phyloP scores from a whole-genome alignment of 2,888 invertebrate genomes.

The Agriopis leucophaearia region DNA sequence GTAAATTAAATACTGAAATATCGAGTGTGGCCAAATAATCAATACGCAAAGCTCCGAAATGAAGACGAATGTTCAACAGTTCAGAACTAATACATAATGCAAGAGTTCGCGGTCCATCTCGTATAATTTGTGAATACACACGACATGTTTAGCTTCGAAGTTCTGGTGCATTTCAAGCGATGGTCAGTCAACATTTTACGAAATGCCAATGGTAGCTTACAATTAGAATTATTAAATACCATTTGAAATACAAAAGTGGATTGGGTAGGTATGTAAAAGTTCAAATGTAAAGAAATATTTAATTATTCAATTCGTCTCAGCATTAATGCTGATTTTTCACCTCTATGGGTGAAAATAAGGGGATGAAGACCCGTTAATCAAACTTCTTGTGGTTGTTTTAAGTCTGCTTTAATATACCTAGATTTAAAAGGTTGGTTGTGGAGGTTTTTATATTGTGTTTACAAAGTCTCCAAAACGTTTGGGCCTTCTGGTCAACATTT shows the following conservation, averaged over 20 bases:
- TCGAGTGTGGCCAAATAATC: background rate
- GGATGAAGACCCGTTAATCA: too few relatives aligned
- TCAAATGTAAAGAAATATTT: too few relatives aligned
- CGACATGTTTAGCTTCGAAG: background rate
- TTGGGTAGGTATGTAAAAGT: too few relatives aligned
- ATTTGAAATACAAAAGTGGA: background rate
- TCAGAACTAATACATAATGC: constrained; percentile 60
- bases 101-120: constrained; percentile 53
- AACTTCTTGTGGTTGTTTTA: too few relatives aligned
- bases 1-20: background rate
- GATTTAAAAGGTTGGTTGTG: too few relatives aligned
- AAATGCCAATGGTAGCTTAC: too few relatives aligned
- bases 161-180: background rate
- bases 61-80: constrained; percentile 43
- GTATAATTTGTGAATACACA: constrained; percentile 58
- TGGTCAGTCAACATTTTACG: too few relatives aligned
- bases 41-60: constrained; percentile 10
- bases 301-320: too few relatives aligned
- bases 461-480: background rate
- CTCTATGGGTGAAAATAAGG: too few relatives aligned
- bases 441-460: too few relatives aligned
- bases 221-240: background rate
- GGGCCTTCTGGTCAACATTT: background rate
- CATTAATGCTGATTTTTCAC: too few relatives aligned
- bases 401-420: too few relatives aligned